Evolutionary conservation across 2,888 invertebrate genomes (phyloP).

Genomic region (Cecidostiba fungosa): DNA sequence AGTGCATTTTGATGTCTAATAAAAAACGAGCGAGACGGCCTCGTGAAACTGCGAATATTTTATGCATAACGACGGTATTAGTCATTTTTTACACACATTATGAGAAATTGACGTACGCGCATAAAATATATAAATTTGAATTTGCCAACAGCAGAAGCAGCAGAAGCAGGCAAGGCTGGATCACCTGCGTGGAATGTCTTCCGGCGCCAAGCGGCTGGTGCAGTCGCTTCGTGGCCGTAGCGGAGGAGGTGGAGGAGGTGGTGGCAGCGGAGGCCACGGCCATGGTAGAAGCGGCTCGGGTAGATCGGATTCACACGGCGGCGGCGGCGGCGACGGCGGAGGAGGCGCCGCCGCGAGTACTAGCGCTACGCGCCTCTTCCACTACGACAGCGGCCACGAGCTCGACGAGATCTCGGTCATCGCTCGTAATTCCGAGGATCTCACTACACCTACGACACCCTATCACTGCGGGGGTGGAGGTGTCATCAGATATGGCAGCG

Average conservation of each 20-base stretch:
- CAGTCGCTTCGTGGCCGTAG: slow-evolving; percentile 79
- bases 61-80: no score
- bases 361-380: slow-evolving; percentile 77
- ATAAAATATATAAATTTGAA: no score
- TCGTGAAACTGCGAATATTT: no score
- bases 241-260: slow-evolving; percentile 71
- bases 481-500: slow-evolving; percentile 79
- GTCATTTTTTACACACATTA: no score
- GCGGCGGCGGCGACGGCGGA: slow-evolving; percentile 69
- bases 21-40: no score
- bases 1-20: no score
- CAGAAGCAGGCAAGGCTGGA: slow-evolving; percentile 75
- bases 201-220: slow-evolving; percentile 80
- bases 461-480: slow-evolving; percentile 78
- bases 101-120: no score
- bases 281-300: slow-evolving; percentile 76
- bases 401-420: slow-evolving; percentile 82
- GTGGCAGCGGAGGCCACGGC: slow-evolving; percentile 70
- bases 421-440: slow-evolving; percentile 73
- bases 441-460: slow-evolving; percentile 78
- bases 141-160: slow-evolving; percentile 12
- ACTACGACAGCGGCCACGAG: slow-evolving; percentile 80
- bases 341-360: slow-evolving; percentile 75
- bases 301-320: slow-evolving; percentile 68
- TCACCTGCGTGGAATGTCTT: slow-evolving; percentile 80